Conservation (phyloP, 2,113 vertebrate genomes). For the Mystacornis crossleyi region DNA sequence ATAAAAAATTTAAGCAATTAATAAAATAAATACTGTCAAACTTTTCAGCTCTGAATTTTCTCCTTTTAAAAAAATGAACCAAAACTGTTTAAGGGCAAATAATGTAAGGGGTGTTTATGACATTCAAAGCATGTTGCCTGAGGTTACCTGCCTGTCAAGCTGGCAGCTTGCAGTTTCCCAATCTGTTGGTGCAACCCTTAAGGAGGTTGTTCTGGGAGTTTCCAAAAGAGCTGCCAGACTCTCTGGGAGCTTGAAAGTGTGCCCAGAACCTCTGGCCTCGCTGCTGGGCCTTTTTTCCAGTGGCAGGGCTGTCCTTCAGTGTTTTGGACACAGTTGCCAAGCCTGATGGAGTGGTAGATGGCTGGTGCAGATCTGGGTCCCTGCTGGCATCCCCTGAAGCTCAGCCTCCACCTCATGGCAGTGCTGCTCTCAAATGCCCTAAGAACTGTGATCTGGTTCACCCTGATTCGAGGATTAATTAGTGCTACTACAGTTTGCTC, state of each 20-base stretch:
- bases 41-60: neutral
- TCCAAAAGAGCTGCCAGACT: neutral
- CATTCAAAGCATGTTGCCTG: neutral
- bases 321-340: neutral
- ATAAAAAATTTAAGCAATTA: neutral
- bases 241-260: neutral
- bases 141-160: neutral
- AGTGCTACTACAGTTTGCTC: neutral
- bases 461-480: neutral
- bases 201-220: neutral
- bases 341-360: fast-evolving
- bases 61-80: neutral
- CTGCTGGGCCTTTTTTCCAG: neutral
- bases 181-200: neutral
- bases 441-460: fast-evolving
- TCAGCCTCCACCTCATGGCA: neutral
- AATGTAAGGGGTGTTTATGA: neutral
- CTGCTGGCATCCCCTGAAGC: neutral
- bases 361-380: neutral
- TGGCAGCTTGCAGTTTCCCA: neutral
- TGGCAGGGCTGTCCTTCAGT: neutral
- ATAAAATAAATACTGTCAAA: neutral
- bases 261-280: neutral
- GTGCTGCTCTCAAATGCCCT: neutral
- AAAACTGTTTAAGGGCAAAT: neutral